phyloP scores from a whole-genome alignment of 2,113 vertebrate species.

The Pelusios castaneus region DNA sequence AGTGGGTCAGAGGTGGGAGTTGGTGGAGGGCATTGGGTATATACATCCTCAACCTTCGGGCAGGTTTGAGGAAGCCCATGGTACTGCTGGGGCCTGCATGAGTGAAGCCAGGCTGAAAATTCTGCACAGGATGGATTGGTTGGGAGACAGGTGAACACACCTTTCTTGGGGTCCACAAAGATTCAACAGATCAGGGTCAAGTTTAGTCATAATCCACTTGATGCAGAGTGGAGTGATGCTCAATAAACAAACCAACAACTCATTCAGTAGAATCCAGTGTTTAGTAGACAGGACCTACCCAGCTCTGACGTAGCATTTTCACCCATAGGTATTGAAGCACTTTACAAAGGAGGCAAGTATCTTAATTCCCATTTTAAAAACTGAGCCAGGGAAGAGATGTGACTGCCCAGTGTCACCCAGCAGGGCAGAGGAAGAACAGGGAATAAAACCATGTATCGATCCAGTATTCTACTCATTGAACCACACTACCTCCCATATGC shows the following conservation, averaged over 20 bases:
- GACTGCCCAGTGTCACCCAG: background rate
- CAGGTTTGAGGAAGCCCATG: background rate
- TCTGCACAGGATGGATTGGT: background rate
- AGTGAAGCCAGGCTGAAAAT: background rate
- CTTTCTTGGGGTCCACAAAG: background rate
- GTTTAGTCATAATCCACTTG: background rate
- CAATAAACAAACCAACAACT: background rate
- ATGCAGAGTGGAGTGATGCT: too few relatives aligned
- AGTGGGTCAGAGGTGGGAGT: background rate
- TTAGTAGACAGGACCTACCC: background rate
- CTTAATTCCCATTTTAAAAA: background rate
- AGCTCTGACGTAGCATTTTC: background rate
- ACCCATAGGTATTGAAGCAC: background rate
- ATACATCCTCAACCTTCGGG: background rate
- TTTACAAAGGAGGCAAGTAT: background rate
- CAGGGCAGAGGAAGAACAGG: background rate
- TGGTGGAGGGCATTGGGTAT: background rate
- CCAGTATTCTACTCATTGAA: background rate
- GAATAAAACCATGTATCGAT: background rate
- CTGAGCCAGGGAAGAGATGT: background rate
- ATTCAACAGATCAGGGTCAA: background rate
- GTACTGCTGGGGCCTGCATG: too few relatives aligned
- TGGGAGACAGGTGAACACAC: background rate
- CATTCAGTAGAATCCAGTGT: background rate
- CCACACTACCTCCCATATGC: background rate